Percentiles rank a stretch among this genome's conserved stretches.
Conservation (phyloP, 2,797 vertebrate species). For the Pagetopsis macropterus region DNA sequence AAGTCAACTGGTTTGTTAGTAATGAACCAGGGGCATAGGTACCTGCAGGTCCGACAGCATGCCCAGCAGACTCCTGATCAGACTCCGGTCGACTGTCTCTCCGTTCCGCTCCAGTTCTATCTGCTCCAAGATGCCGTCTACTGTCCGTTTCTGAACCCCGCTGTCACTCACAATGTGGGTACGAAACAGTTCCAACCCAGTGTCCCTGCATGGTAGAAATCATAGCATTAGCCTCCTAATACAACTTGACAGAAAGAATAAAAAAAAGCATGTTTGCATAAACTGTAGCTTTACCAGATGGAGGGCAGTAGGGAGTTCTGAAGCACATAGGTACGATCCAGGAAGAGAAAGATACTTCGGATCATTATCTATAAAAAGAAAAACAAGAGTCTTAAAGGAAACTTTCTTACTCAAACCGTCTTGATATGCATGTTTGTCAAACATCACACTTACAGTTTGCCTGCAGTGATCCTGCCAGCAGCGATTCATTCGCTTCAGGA, state of each 20-base stretch:
- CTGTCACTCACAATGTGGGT: conserved; percentile 97
- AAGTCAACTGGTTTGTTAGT: not conserved
- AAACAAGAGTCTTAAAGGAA: not conserved
- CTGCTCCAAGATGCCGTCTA: conserved; percentile 96
- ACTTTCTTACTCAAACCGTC: conserved; percentile 24
- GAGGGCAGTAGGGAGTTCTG: conserved; percentile 99
- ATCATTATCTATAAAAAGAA: conserved; percentile 85
- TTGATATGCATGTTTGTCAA: conserved; percentile 82
- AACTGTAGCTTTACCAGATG: conserved; percentile 90
- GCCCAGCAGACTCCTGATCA: conserved; percentile 95
- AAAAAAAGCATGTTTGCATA: not conserved
- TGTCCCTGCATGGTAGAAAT: conserved; percentile 87
- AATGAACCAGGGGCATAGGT: conserved; percentile 13
- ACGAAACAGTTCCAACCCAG: conserved; percentile 96
- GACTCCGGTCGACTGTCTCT: conserved; percentile 94
- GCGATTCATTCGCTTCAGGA: conserved; percentile 98
- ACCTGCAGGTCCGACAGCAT: conserved; percentile 99
- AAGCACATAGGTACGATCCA: conserved; percentile 98
- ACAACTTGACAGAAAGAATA: not conserved
- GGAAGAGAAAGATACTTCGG: conserved; percentile 98
- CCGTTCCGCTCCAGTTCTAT: conserved; percentile 95
- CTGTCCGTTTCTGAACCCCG: conserved; percentile 96
- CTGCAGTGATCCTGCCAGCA: conserved; percentile 99
- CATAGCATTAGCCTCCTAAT: conserved; percentile 14
- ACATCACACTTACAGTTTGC: conserved; percentile 91